Conservation (phyloP, 2,113 vertebrate genomes). For the Alectura lathami region DNA sequence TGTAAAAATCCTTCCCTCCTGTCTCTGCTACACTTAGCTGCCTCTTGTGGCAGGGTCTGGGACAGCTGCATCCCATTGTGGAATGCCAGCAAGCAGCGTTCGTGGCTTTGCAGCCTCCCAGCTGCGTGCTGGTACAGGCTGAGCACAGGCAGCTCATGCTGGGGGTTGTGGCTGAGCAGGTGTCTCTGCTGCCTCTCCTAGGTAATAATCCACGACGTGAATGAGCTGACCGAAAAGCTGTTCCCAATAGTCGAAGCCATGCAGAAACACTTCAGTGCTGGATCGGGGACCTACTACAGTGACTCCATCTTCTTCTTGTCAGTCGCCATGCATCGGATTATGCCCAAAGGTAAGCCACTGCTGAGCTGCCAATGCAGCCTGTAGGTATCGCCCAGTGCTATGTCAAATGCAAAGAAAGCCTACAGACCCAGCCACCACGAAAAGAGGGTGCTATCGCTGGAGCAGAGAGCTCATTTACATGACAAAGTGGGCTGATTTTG, state of each 20-base stretch:
- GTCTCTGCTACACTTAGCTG: accelerated
- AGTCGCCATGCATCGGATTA: conserved; percentile 93
- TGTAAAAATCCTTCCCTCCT: background rate
- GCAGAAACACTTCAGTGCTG: conserved; percentile 97
- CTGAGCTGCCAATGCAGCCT: background rate
- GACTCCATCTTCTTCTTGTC: conserved; percentile 98
- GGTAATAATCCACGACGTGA: conserved; percentile 93
- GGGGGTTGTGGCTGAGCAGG: accelerated
- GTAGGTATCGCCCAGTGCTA: accelerated
- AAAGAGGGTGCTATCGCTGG: background rate
- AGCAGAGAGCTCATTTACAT: no score
- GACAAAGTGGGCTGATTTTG: no score
- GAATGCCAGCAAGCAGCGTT: background rate
- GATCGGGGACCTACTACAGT: conserved; percentile 92
- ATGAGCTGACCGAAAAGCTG: conserved; percentile 85
- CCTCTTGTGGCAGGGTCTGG: accelerated
- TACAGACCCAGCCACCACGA: background rate
- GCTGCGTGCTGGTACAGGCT: accelerated
- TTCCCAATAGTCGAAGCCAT: conserved; percentile 92
- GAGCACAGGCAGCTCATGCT: background rate
- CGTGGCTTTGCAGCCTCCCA: background rate
- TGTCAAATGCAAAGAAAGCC: background rate
- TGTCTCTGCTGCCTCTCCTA: conserved; percentile 53
- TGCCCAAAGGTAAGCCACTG: conserved; percentile 86
- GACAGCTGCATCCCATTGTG: background rate